These are phyloP conservation scores for Coluber constrictor DNA, from an alignment of 2,797 vertebrate species.

Conservation along the genomic window DNA sequence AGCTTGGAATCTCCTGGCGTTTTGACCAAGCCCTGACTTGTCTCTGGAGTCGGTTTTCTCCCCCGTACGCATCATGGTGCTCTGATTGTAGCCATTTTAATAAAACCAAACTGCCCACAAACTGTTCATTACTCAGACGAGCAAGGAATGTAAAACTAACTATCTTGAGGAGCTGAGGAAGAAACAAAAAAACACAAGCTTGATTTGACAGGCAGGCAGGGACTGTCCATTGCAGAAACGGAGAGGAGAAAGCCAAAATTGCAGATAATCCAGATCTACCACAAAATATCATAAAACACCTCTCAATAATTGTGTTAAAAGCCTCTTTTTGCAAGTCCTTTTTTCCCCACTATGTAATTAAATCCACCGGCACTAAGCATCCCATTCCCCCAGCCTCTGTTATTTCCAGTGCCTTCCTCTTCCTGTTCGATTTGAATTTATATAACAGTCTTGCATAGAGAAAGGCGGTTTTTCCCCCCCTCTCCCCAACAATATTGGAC, in stretches of 20 bases:
- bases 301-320: neutral
- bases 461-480: neutral
- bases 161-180: neutral
- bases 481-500: neutral
- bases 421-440: neutral
- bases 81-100: neutral
- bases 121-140: neutral
- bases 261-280: neutral
- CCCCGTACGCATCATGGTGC: neutral
- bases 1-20: slow-evolving; percentile 3
- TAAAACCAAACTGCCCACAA: neutral
- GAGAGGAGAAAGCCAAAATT: rapidly evolving
- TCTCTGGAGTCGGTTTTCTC: no score
- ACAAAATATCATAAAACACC: rapidly evolving
- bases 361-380: neutral
- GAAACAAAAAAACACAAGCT: rapidly evolving
- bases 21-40: neutral
- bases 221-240: no score
- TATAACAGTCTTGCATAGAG: neutral
- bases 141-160: neutral
- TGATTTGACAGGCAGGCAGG: neutral
- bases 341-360: neutral
- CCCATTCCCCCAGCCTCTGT: neutral
- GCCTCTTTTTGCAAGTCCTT: slow-evolving; percentile 5
- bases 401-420: neutral